phyloP scores from a whole-genome alignment of 2,888 invertebrate genomes.

The Hypercompe scribonia region DNA sequence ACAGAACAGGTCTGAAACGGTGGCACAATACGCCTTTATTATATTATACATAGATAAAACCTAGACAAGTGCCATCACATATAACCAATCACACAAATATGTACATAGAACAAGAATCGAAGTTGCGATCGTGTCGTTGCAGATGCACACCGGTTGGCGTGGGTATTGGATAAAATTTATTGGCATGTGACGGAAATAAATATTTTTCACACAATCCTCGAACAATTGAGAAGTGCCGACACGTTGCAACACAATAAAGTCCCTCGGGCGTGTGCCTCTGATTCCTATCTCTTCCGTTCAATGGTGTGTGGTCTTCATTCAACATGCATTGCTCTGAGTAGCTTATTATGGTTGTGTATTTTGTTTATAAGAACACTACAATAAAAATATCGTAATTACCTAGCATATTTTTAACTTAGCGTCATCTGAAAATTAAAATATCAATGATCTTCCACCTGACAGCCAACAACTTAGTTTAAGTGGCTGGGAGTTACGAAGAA shows the following conservation, averaged over 20 bases:
- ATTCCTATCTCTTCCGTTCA: constrained; percentile 51
- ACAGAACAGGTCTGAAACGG: too few species aligned
- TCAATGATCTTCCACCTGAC: neutral
- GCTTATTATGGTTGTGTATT: constrained; percentile 32
- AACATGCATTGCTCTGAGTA: constrained; percentile 18
- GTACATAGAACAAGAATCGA: neutral
- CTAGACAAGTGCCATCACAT: neutral
- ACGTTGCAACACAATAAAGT: constrained; percentile 46
- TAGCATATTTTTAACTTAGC: neutral
- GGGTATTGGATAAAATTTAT: neutral
- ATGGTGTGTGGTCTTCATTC: constrained; percentile 49
- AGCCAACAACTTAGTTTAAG: neutral
- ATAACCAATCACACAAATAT: neutral
- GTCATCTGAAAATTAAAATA: neutral
- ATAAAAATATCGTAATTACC: too few species aligned
- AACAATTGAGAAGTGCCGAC: constrained; percentile 42
- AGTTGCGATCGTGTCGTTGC: neutral
- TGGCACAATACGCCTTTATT: too few species aligned
- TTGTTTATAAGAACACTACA: neutral
- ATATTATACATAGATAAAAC: too few species aligned
- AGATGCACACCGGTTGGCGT: neutral
- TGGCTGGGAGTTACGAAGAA: neutral
- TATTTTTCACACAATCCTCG: constrained; percentile 22
- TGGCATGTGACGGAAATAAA: neutral
- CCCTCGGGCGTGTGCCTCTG: constrained; percentile 39